Base-by-base conservation (phyloP, 1,140 invertebrate genomes). In the Zaprionus kolodkinae region DNA sequence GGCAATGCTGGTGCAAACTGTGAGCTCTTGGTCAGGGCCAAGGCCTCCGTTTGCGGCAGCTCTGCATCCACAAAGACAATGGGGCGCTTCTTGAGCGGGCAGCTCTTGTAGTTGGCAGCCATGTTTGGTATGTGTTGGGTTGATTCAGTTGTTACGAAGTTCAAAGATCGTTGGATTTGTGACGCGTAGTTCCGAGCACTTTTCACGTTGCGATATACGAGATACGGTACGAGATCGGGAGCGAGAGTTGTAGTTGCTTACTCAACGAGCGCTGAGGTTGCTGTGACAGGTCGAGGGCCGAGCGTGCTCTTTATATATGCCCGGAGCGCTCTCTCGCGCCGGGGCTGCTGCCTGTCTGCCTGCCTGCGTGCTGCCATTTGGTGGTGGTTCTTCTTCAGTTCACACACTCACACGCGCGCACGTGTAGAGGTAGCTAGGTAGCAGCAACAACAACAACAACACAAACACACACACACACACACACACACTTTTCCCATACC, bases 1-100 rank as follows among this genome's bases (percentile, higher is more conserved):
- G 21, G 1, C 0, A 70, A n/a, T 33, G 57, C 9, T 33, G 54
- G 9, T 1, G 69, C 55, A 65, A 88, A 80, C 73, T 64, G 52
- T 36, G 67, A 74, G 72, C 30, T 56, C 76, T 88, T 81, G 72
- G 84, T 83, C 72, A 91, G 17, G 11, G 88, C 83, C 83, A 91
- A 91, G 73, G 89, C 85, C 75, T 86, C 89, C 30, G 79, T 85
- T 81, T 91, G 89, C 64, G 73, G 72, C 48, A 78, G 75, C 54
- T 94, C 83, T 2, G 40, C n/a, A 94, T 93, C 74, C 40, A 87
- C 82, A 21, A 96, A 93, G 13, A 94, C 93, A 72, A 97, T 95
- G 66, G 97, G 97, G 91, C 97, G 95, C 93, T 98, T 98, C 93
- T 98, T 98, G 33, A 98, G 94, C 91, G 97, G 97, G 91, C 97